phyloP scores from a whole-genome alignment of 1,140 invertebrate genomes.

The Riptortus pedestris region DNA sequence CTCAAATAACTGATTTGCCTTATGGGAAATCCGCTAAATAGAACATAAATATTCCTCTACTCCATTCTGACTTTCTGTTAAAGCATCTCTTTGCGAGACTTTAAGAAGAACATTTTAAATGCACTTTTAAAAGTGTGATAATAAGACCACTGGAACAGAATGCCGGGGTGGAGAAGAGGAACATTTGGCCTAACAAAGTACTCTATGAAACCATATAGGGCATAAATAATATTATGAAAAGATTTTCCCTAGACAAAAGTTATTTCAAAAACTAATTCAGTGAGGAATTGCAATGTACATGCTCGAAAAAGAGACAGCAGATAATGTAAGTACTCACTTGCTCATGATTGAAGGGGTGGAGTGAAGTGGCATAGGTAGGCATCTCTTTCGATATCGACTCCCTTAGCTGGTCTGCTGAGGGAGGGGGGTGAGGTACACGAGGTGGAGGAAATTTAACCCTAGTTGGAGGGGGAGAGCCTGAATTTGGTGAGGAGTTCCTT shows the following conservation, averaged over 20 bases:
- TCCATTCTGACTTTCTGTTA: too few species aligned
- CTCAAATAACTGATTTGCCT: too few species aligned
- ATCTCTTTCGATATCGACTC: conserved; percentile 41
- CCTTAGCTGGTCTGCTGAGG: conserved; percentile 35
- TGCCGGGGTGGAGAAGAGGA: too few species aligned
- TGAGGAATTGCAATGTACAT: neutral
- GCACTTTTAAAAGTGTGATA: too few species aligned
- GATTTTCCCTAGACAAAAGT: neutral
- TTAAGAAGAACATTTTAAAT: too few species aligned
- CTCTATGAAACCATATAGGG: too few species aligned
- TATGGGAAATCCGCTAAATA: too few species aligned
- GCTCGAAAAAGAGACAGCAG: neutral
- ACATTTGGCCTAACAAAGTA: too few species aligned
- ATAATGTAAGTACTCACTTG: conserved; percentile 13
- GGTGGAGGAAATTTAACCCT: conserved; percentile 37
- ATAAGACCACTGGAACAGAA: too few species aligned
- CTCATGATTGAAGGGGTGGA: conserved; percentile 18
- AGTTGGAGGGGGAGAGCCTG: conserved; percentile 32
- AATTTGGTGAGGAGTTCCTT: neutral
- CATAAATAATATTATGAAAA: neutral
- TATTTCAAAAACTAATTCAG: neutral
- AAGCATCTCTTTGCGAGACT: too few species aligned
- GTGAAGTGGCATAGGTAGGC: conserved; percentile 36
- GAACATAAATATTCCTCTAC: too few species aligned
- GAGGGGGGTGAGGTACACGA: conserved; percentile 17